A percentile compares a stretch with the other conserved stretches of the same genome.
Conservation (phyloP, 1,140 invertebrate genomes). For the Micrasema longulum region DNA sequence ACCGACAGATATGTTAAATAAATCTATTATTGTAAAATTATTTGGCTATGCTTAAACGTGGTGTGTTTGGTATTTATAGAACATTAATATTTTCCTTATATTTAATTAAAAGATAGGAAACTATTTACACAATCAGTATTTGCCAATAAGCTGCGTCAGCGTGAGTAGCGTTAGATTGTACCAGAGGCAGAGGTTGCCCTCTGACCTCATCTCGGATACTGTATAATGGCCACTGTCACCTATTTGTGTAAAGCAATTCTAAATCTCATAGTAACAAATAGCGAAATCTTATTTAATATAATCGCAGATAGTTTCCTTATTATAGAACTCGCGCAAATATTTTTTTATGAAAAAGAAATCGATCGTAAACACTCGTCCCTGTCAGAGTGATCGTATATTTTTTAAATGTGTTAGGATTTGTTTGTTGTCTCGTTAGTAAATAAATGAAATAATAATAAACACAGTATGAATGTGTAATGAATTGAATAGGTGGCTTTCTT, state of each 20-base stretch:
- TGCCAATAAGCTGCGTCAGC: conserved; percentile 22
- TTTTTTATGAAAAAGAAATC: conserved; percentile 35
- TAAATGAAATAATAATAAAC: conserved; percentile 31
- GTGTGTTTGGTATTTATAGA: conserved; percentile 27
- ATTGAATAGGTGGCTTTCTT: too few species aligned
- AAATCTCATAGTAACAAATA: background rate
- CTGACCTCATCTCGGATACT: background rate
- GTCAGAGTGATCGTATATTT: conserved; percentile 35
- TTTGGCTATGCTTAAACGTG: conserved; percentile 21
- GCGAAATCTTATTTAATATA: conserved; percentile 1
- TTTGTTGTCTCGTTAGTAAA: conserved; percentile 36
- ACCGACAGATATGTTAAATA: conserved; percentile 28
- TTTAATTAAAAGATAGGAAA: conserved; percentile 19
- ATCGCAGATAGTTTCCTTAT: background rate
- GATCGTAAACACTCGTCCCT: conserved; percentile 18
- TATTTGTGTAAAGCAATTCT: conserved; percentile 7
- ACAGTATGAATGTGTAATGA: too few species aligned
- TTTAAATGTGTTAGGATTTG: conserved; percentile 36
- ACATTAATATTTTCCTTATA: conserved; percentile 28
- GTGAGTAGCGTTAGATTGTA: conserved; percentile 10
- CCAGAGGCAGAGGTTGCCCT: background rate
- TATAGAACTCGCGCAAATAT: conserved; percentile 38
- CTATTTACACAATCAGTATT: conserved; percentile 26
- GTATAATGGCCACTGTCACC: background rate
- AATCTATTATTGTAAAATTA: conserved; percentile 32